Evolutionary conservation across 2,797 vertebrate species (phyloP).

Genomic region (Erithacus rubecula): DNA sequence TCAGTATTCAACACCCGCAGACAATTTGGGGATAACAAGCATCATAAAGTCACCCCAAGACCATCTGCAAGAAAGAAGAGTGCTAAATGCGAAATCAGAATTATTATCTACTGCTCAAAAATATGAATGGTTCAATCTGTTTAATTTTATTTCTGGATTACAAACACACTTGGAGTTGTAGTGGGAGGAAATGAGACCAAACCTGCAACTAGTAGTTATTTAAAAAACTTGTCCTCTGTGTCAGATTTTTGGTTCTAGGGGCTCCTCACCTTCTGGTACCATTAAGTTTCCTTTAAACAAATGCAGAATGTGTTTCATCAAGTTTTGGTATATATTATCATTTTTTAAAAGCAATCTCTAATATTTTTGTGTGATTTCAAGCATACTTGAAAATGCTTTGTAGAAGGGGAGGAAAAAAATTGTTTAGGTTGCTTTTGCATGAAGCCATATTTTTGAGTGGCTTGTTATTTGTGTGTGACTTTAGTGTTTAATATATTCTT

Average conservation of each 20-base stretch:
- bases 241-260: neutral
- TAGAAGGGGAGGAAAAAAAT: neutral
- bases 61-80: neutral
- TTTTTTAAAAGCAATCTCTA: neutral
- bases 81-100: neutral
- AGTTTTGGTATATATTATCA: neutral
- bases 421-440: neutral
- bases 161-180: neutral
- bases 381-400: neutral
- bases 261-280: neutral
- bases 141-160: neutral
- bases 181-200: neutral
- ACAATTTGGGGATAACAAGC: too few species aligned
- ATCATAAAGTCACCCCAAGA: too few species aligned
- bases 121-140: neutral
- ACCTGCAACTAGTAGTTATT: neutral
- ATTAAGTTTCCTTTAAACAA: neutral
- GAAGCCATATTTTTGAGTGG: neutral
- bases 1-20: too few species aligned
- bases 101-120: neutral
- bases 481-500: neutral
- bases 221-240: neutral
- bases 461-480: slow-evolving; percentile 29
- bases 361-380: neutral
- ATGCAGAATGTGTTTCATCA: neutral